Percentiles rank a stretch among this genome's conserved stretches.
Conservation (phyloP, 2,797 vertebrate genomes). For the Chrosomus eos region DNA sequence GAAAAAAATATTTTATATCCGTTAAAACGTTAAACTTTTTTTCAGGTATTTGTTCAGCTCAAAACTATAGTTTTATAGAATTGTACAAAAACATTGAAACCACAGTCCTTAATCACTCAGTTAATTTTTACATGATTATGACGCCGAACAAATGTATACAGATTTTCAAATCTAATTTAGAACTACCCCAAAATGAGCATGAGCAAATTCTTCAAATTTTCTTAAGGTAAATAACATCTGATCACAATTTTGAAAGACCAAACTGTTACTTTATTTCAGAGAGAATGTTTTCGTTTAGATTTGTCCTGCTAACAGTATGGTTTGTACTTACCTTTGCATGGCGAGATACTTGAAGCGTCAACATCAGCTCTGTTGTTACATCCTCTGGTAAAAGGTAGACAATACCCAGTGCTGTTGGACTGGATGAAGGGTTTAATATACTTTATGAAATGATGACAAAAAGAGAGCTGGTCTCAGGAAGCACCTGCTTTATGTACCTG, state of each 20-base stretch:
- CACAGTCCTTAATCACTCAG: constrained; percentile 32
- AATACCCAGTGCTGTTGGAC: constrained; percentile 42
- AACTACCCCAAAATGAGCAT: constrained; percentile 4
- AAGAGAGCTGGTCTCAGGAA: constrained; percentile 59
- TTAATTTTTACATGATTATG: not conserved
- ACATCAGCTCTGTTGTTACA: constrained; percentile 53
- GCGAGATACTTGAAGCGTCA: constrained; percentile 55
- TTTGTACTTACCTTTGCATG: constrained; percentile 52
- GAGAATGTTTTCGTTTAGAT: constrained; percentile 36
- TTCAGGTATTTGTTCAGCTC: constrained; percentile 22
- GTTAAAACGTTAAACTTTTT: constrained; percentile 50
- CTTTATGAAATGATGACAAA: constrained; percentile 30
- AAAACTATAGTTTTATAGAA: constrained; percentile 28
- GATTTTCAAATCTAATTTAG: not conserved
- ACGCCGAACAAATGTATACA: constrained; percentile 30
- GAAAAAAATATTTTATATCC: constrained; percentile 53
- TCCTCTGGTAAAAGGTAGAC: constrained; percentile 40
- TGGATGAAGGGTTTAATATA: constrained; percentile 35
- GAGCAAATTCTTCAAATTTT: not conserved
- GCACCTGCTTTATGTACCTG: constrained; percentile 45
- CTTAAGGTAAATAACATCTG: not conserved
- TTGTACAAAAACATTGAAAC: constrained; percentile 29
- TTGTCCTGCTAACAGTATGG: constrained; percentile 43
- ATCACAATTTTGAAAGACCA: constrained; percentile 3
- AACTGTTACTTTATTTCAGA: constrained; percentile 26